Percentiles rank a stretch among this genome's conserved stretches.
Evolutionary conservation across 2,888 invertebrate genomes (phyloP).

Genomic region (Orthosia gracilis): DNA sequence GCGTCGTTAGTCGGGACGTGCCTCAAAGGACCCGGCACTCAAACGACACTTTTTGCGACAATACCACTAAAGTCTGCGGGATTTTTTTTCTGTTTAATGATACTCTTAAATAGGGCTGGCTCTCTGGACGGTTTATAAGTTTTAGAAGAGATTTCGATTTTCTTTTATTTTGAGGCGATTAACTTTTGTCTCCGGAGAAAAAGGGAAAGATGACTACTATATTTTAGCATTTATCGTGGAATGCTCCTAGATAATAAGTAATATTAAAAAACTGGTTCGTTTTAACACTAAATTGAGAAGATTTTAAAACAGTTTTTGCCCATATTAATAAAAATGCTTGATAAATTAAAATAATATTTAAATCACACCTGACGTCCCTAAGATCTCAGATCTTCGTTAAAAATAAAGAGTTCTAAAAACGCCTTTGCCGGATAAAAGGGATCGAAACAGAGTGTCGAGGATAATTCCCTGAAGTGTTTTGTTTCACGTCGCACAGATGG

Average conservation of each 20-base stretch:
- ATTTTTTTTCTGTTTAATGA: constrained; percentile 50
- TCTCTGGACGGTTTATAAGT: not conserved
- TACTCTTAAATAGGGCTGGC: constrained; percentile 42
- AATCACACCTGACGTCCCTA: constrained; percentile 19
- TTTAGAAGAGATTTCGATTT: not conserved
- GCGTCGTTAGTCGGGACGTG: constrained; percentile 50
- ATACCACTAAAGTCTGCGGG: constrained; percentile 43
- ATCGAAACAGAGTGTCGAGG: constrained; percentile 29
- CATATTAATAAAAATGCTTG: not conserved
- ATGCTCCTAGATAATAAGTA: not conserved
- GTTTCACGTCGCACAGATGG: constrained; percentile 50
- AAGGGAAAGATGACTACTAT: not conserved
- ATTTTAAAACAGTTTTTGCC: not conserved
- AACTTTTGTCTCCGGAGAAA: not conserved
- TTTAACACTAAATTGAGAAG: too few species aligned
- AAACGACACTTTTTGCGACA: constrained; percentile 52
- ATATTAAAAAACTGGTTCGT: not conserved
- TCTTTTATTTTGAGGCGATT: not conserved
- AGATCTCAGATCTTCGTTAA: constrained; percentile 3
- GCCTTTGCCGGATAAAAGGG: constrained; percentile 30
- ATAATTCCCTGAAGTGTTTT: constrained; percentile 59
- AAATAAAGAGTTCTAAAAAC: constrained; percentile 51
- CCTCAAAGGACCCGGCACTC: constrained; percentile 33
- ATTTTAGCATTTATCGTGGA: not conserved
- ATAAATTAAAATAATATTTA: not conserved